These are phyloP conservation scores for Seira ritae DNA, from an alignment of 2,888 invertebrate species.

Conservation along the genomic window DNA sequence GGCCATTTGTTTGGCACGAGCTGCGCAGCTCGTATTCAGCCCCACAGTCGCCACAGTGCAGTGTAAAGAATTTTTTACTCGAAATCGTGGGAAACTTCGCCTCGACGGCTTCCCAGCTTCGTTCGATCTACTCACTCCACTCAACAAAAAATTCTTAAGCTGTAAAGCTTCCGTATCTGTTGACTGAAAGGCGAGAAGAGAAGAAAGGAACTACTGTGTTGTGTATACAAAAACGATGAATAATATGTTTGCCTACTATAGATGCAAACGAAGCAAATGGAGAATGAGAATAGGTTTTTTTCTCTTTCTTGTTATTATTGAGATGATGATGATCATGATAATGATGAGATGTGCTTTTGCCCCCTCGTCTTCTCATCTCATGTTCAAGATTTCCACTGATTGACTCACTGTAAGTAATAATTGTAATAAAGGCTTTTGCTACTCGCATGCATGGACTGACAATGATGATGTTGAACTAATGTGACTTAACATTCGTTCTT, in stretches of 20 bases:
- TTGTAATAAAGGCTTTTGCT: no score
- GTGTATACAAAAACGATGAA: conserved; percentile 53
- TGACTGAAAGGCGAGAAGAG: conserved; percentile 62
- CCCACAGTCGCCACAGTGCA: conserved; percentile 43
- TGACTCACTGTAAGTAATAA: conserved; percentile 61
- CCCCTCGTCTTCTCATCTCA: no score
- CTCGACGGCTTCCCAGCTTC: conserved; percentile 56
- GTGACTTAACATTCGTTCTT: no score
- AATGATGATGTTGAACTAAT: no score
- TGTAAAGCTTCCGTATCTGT: conserved; percentile 69
- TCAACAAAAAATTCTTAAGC: no score
- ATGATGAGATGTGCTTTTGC: conserved; percentile 48
- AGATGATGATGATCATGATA: conserved; percentile 34
- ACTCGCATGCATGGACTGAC: no score
- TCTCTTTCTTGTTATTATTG: conserved; percentile 27
- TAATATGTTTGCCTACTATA: conserved; percentile 34
- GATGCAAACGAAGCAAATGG: conserved; percentile 23
- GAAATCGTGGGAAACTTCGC: conserved; percentile 68
- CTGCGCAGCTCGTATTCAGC: conserved; percentile 65
- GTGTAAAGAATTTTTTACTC: no score
- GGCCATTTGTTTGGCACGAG: conserved; percentile 72
- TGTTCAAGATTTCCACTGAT: conserved; percentile 59
- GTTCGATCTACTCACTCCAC: no score
- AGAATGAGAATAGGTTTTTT: conserved; percentile 41
- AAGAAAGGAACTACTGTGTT: conserved; percentile 59